Percentiles rank a stretch among this genome's conserved stretches.
Conservation (phyloP, 2,888 invertebrate species). For the Entomobrya multifasciata region DNA sequence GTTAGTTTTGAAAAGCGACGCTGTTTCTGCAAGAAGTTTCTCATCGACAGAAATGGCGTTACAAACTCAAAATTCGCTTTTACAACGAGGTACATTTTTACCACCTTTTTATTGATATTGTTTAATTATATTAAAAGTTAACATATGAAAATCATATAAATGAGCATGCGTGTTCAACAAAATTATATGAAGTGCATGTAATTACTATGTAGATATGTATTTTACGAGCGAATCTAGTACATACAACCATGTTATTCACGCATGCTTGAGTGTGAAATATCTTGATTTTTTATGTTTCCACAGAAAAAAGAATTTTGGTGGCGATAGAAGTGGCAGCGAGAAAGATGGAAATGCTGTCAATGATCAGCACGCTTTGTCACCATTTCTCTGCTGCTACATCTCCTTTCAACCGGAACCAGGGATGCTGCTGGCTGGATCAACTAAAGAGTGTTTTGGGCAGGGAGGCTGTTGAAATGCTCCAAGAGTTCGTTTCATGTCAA, state of each 20-base stretch:
- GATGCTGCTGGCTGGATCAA: not conserved
- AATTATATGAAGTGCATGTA: no score
- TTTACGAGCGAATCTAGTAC: not conserved
- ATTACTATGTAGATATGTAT: no score
- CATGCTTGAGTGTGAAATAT: constrained; percentile 30
- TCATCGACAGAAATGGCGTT: constrained; percentile 23
- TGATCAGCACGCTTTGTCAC: constrained; percentile 61
- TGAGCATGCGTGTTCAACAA: no score
- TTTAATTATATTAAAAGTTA: constrained; percentile 8
- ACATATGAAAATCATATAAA: not conserved
- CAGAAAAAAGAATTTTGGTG: constrained; percentile 56
- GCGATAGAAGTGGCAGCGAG: constrained; percentile 54
- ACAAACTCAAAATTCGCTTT: not conserved
- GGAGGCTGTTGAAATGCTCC: constrained; percentile 27
- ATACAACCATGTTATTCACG: constrained; percentile 28
- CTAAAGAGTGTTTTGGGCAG: constrained; percentile 26
- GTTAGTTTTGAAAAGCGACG: no score
- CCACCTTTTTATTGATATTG: constrained; percentile 31
- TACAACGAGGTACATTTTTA: constrained; percentile 43
- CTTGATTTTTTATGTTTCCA: constrained; percentile 12
- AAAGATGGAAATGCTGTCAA: constrained; percentile 59
- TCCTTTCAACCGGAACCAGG: not conserved
- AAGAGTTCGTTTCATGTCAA: constrained; percentile 44
- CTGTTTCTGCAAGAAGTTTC: not conserved
- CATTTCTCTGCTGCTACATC: constrained; percentile 15